Conservation (phyloP, 53 echinoderm and acorn worm genomes). For the Holothuria leucospilota region DNA sequence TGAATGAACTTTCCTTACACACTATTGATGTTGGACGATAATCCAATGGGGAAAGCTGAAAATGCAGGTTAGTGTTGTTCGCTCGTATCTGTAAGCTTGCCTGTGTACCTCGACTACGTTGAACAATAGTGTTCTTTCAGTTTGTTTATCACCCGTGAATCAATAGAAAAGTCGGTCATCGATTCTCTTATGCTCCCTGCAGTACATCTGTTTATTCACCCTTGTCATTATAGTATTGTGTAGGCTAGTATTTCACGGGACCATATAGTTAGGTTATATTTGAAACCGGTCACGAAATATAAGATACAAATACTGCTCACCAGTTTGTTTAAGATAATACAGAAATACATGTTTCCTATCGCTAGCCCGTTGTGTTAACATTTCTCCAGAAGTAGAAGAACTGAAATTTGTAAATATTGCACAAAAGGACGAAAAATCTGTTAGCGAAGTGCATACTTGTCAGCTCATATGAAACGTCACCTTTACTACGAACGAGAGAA, state of each 20-base stretch:
- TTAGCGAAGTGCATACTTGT: neutral
- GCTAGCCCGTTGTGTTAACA: neutral
- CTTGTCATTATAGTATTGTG: neutral
- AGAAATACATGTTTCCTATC: neutral
- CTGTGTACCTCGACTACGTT: neutral
- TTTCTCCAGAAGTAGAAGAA: too few relatives aligned
- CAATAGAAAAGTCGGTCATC: slow-evolving; percentile 4
- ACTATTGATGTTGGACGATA: slow-evolving; percentile 20
- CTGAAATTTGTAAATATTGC: neutral
- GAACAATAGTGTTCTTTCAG: neutral
- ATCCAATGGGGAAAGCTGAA: slow-evolving; percentile 41
- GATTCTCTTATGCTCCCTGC: neutral
- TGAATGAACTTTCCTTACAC: slow-evolving; percentile 25
- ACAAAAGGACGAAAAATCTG: neutral
- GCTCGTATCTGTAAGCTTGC: slow-evolving; percentile 2
- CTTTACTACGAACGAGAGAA: too few relatives aligned
- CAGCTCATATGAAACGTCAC: neutral
- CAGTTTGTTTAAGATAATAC: neutral
- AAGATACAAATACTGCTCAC: neutral
- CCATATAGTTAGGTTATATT: neutral
- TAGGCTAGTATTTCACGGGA: neutral
- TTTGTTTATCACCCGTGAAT: slow-evolving; percentile 31
- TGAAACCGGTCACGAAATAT: too few relatives aligned
- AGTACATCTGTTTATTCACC: neutral
- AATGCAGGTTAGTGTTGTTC: slow-evolving; percentile 1